These are phyloP conservation scores for Microtus oregoni DNA, from an alignment of 2,113 vertebrate genomes.

Conservation along the genomic window DNA sequence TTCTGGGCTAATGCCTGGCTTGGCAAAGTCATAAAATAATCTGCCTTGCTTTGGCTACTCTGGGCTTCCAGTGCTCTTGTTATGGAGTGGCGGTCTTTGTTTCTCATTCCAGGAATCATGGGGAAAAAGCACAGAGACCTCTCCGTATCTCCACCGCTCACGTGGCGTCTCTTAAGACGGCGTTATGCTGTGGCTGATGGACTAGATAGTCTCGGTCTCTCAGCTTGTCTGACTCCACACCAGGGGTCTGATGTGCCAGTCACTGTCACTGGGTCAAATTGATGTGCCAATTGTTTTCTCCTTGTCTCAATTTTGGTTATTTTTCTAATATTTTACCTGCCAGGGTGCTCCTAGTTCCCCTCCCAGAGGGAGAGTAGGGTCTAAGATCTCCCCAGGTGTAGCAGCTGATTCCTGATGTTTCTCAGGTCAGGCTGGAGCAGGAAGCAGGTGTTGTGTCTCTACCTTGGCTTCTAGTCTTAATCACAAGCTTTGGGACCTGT, in stretches of 20 bases:
- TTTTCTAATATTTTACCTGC: neutral
- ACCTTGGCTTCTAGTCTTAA: neutral
- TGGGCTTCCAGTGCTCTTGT: neutral
- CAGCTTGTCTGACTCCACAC: too few relatives aligned
- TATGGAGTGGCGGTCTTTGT: neutral
- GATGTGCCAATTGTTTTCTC: neutral
- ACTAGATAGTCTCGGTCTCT: neutral
- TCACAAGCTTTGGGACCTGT: neutral
- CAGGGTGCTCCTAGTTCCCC: neutral
- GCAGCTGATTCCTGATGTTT: neutral
- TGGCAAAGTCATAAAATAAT: neutral
- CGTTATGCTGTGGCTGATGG: neutral
- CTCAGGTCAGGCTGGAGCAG: neutral
- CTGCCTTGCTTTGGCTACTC: neutral
- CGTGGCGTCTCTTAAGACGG: too few relatives aligned
- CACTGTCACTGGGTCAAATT: neutral
- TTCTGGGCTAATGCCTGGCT: neutral
- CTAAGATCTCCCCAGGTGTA: neutral
- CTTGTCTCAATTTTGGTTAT: neutral
- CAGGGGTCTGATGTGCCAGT: neutral
- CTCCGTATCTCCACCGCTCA: fast-evolving
- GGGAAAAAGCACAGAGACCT: too few relatives aligned
- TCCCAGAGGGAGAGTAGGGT: neutral
- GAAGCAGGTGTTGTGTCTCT: neutral
- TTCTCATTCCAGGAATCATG: neutral